These are phyloP conservation scores for Diadema setosum DNA, from an alignment of 35 echinoderm and acorn worm genomes.

Conservation along the genomic window DNA sequence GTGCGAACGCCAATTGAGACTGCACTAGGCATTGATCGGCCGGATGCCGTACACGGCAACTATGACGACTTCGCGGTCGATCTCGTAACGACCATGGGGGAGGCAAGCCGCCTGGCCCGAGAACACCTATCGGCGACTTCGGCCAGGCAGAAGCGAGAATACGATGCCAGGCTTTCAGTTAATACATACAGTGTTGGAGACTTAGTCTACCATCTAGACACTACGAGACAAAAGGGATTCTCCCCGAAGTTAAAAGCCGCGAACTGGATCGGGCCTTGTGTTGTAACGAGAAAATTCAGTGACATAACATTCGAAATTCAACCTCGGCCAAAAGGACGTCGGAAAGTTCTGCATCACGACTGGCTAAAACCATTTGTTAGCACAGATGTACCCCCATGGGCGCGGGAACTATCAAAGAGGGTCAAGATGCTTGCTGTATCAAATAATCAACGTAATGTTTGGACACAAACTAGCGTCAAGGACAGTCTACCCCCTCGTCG, in stretches of 20 bases:
- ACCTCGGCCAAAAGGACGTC: not conserved
- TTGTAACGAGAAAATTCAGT: not conserved
- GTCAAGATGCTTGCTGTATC: not conserved
- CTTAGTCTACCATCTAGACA: not conserved
- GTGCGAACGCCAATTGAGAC: not conserved
- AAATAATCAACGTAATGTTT: not conserved
- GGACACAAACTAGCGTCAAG: not conserved
- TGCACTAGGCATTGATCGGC: not conserved
- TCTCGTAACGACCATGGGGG: not conserved
- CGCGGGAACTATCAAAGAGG: not conserved
- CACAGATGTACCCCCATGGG: not conserved
- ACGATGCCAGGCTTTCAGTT: no score
- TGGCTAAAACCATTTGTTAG: not conserved
- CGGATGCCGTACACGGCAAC: not conserved
- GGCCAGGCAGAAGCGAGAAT: not conserved
- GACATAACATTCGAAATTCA: constrained; percentile 8
- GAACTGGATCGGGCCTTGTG: not conserved
- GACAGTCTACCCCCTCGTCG: not conserved
- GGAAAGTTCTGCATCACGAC: not conserved
- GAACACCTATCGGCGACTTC: not conserved
- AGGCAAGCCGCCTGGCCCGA: not conserved
- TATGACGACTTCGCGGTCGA: not conserved
- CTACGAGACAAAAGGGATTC: not conserved
- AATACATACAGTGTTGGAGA: not conserved
- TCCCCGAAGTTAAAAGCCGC: not conserved